Evolutionary conservation across 2,113 vertebrate species (phyloP).

Genomic region (Neodontobutis hainanensis): DNA sequence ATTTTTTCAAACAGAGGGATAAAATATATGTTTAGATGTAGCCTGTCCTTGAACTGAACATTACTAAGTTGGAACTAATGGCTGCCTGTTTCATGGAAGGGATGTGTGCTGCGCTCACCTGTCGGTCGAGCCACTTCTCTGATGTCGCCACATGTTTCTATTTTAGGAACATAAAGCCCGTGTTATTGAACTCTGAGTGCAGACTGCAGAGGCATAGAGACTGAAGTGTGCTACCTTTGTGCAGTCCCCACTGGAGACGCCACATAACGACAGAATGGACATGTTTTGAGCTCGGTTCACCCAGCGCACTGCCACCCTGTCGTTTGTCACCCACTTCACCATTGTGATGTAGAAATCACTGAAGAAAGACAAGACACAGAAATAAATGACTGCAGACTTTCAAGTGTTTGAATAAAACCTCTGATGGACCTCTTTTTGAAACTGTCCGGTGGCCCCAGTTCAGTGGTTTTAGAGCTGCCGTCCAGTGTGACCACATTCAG

Average conservation of each 20-base stretch:
- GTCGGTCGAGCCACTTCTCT: slow-evolving; percentile 75
- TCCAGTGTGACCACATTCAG: slow-evolving; percentile 70
- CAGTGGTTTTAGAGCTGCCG: slow-evolving; percentile 64
- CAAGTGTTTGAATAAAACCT: too few species aligned
- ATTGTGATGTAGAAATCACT: slow-evolving; percentile 76
- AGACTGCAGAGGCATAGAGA: too few species aligned
- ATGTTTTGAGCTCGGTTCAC: slow-evolving; percentile 77
- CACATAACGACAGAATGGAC: slow-evolving; percentile 74
- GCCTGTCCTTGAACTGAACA: background rate
- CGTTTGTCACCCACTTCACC: slow-evolving; percentile 73
- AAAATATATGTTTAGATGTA: too few species aligned
- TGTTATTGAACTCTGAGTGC: background rate
- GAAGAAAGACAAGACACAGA: background rate
- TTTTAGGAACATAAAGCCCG: slow-evolving; percentile 5
- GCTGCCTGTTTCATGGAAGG: background rate
- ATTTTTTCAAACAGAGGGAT: too few species aligned
- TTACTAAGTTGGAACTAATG: background rate
- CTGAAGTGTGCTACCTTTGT: slow-evolving; percentile 48
- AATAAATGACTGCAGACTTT: too few species aligned
- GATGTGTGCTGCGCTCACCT: slow-evolving; percentile 58
- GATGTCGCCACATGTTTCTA: slow-evolving; percentile 77
- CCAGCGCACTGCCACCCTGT: slow-evolving; percentile 74
- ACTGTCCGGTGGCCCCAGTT: slow-evolving; percentile 71
- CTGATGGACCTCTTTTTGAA: slow-evolving; percentile 69
- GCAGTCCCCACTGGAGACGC: slow-evolving; percentile 57